Evolutionary conservation across 2,888 invertebrate genomes (phyloP).

Genomic region (Aleiodes testaceus): DNA sequence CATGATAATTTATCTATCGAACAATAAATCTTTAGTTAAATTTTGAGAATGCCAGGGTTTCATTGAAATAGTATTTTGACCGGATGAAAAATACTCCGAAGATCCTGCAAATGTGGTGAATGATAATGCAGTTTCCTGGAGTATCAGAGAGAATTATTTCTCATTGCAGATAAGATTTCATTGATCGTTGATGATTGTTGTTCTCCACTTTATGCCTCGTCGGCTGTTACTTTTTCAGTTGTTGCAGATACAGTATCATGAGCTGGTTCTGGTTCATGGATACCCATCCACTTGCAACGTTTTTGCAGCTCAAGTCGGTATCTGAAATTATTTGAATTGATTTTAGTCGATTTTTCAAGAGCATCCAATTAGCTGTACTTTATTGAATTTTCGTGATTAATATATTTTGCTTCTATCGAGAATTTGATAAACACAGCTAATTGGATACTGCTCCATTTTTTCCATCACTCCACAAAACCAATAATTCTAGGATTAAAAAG

Average conservation of each 20-base stretch:
- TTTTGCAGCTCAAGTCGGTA: conserved; percentile 85
- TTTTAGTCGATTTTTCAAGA: no score
- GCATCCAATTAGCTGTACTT: no score
- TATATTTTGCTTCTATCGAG: no score
- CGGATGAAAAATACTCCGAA: not conserved
- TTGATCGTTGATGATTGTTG: not conserved
- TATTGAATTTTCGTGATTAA: no score
- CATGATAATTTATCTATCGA: conserved; percentile 13
- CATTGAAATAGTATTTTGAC: not conserved
- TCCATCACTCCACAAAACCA: not conserved
- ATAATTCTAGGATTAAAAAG: no score
- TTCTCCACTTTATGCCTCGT: conserved; percentile 62
- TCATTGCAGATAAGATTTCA: conserved; percentile 33
- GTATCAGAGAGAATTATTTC: conserved; percentile 21
- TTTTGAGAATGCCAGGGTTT: conserved; percentile 1
- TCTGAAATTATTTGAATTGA: conserved; percentile 50
- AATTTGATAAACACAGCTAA: no score
- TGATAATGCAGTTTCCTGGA: conserved; percentile 47
- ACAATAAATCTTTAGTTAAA: conserved; percentile 1
- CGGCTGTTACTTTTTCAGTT: conserved; percentile 66
- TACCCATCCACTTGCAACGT: conserved; percentile 83
- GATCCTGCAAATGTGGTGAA: conserved; percentile 57
- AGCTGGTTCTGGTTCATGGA: conserved; percentile 70
- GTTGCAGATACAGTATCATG: conserved; percentile 61
- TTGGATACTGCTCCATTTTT: no score